These are phyloP conservation scores for Paramormyrops hopkinsi DNA, from an alignment of 2,797 vertebrate species.

Conservation along the genomic window DNA sequence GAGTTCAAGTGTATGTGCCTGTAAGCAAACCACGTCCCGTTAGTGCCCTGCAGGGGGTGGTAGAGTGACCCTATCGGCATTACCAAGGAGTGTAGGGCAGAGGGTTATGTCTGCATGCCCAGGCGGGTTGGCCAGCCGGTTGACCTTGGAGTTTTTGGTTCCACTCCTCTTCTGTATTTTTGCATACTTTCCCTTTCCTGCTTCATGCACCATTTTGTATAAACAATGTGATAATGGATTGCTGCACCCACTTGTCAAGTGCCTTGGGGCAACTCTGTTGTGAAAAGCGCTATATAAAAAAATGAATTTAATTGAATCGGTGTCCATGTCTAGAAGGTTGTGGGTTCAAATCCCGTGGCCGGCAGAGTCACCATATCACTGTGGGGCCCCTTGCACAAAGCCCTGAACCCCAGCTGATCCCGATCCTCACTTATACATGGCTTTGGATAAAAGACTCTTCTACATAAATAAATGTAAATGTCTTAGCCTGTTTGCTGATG, in stretches of 20 bases:
- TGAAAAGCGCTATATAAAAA: background rate
- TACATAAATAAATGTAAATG: background rate
- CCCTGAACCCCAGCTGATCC: background rate
- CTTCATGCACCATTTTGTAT: background rate
- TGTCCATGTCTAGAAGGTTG: background rate
- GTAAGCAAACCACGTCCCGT: background rate
- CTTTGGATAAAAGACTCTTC: background rate
- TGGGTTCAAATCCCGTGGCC: background rate
- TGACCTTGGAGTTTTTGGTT: background rate
- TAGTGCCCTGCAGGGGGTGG: background rate
- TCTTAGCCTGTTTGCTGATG: slow-evolving; percentile 11
- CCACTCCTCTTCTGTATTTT: background rate
- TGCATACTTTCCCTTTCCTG: background rate
- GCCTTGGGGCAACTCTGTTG: background rate
- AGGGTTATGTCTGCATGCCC: background rate
- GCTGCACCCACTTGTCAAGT: background rate
- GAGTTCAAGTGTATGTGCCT: background rate
- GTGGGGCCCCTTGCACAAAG: background rate
- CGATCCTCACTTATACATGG: background rate
- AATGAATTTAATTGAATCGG: background rate
- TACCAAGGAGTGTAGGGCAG: background rate
- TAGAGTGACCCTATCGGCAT: background rate
- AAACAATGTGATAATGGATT: background rate
- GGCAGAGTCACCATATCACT: background rate
- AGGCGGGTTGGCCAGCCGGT: background rate